Conservation (phyloP, 2,113 vertebrate species). For the Diadophis punctatus region DNA sequence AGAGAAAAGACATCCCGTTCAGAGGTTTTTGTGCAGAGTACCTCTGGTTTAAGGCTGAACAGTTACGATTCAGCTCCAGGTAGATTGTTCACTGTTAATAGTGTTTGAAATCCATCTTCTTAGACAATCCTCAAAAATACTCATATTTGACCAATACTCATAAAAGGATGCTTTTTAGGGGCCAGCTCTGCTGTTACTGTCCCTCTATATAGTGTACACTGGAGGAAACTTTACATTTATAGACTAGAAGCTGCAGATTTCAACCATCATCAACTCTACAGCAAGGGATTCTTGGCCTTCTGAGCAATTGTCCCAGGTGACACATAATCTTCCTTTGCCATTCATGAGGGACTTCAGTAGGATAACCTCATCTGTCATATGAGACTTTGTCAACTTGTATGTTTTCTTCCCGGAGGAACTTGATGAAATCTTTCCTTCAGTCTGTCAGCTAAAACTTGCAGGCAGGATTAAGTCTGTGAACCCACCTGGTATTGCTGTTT, state of each 20-base stretch:
- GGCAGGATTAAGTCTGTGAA: background rate
- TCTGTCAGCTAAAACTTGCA: background rate
- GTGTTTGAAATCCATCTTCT: background rate
- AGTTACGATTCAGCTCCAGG: background rate
- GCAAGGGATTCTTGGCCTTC: background rate
- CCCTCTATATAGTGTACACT: background rate
- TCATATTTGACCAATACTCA: background rate
- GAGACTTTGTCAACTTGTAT: background rate
- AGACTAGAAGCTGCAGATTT: background rate
- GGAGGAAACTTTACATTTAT: background rate
- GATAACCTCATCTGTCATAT: background rate
- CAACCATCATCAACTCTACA: background rate
- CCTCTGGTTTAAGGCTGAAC: background rate
- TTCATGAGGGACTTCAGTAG: background rate
- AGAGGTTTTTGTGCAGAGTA: background rate
- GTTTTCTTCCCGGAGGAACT: background rate
- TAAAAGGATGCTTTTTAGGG: background rate
- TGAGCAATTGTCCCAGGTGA: background rate
- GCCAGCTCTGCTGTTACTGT: background rate
- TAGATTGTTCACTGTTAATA: background rate
- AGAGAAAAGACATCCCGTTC: background rate
- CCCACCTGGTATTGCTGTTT: background rate
- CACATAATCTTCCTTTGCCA: background rate
- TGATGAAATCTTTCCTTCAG: background rate
- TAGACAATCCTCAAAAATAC: background rate